Evolutionary conservation across 2,113 vertebrate species (phyloP), one percentile per base, ranked within the genome.

Genomic region (Electrona antarctica): DNA sequence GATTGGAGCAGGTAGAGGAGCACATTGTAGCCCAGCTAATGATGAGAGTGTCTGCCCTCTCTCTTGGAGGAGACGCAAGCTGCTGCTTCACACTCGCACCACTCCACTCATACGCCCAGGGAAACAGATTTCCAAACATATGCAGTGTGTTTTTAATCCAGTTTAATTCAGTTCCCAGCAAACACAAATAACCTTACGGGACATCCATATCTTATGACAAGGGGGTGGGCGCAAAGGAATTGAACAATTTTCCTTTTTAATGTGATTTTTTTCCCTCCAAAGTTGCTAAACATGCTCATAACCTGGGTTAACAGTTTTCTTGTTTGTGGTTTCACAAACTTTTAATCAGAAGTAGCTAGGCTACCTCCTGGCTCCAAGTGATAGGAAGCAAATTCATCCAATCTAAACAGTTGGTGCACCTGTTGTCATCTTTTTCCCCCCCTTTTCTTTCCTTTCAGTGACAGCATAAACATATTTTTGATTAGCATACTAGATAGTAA

Each of bases 61-160:
- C 88, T 90, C 84, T 90, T 91, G 84, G 86, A 84, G 88, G 83
- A 89, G 88, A 91, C 86, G 83, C 90, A 88, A 90, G 89, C 89
- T 92, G 84, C 89, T 86, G 90, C 88, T 91, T 88, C 83, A 82
- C 83, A 82, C 88, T 85, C 81, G 76, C 87, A 85, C 21, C 89
- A 86, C 84, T 88, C 84, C 87, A 89, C 85, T 89, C 91, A 80
- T 89, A 91, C 92, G 85, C 92, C 88, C 90, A 90, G 84, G 89
- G 88, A 88, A 91, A 93, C 93, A 94, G 93, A 94, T 93, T 94
- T 94, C 85, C 89, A 90, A 88, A 91, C 92, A 94, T 94, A 94
- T 94, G 93, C 91, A 90, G 87, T 87, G 81, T 91, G 86, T 93
- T 92, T 93, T 93, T 89, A 93, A 91, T 92, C 88, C 92, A 92